Evolutionary conservation across 2,888 invertebrate species (phyloP).

Genomic region (Aethes cnicana): DNA sequence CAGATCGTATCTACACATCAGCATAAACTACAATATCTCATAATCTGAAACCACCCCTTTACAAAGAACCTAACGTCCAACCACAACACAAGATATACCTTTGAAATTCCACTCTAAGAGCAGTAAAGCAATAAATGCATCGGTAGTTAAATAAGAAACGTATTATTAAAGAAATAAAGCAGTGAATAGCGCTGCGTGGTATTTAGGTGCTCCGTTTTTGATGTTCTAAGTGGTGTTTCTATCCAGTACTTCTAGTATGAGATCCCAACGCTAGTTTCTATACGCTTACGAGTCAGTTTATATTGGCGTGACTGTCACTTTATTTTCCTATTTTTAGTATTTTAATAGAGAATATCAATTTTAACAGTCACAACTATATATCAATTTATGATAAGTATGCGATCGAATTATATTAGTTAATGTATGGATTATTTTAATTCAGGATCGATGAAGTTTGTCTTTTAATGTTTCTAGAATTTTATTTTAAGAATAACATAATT

Average conservation of each 20-base stretch:
- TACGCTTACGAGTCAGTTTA: neutral
- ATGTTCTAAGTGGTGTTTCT: constrained; percentile 15
- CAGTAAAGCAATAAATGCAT: constrained; percentile 2
- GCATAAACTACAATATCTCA: constrained; percentile 45
- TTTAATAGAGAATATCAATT: too few species aligned
- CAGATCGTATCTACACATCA: constrained; percentile 40
- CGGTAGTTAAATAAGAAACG: constrained; percentile 9
- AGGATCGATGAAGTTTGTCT: too few species aligned
- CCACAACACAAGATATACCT: neutral
- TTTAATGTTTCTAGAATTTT: too few species aligned
- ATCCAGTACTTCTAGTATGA: neutral
- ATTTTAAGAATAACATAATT: too few species aligned
- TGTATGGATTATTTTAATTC: too few species aligned
- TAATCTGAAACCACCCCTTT: constrained; percentile 39
- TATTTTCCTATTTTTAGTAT: too few species aligned
- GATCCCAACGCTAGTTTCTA: neutral
- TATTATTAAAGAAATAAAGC: constrained; percentile 24
- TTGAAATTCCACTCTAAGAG: neutral
- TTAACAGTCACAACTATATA: too few species aligned
- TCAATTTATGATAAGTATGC: too few species aligned
- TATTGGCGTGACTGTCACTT: too few species aligned
- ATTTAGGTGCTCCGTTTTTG: constrained; percentile 21
- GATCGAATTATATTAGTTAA: too few species aligned
- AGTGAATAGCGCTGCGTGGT: neutral
- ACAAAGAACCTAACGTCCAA: constrained; percentile 12